These are phyloP conservation scores for Tarsius wallacei DNA, from an alignment of 2,797 vertebrate species.

Conservation along the genomic window DNA sequence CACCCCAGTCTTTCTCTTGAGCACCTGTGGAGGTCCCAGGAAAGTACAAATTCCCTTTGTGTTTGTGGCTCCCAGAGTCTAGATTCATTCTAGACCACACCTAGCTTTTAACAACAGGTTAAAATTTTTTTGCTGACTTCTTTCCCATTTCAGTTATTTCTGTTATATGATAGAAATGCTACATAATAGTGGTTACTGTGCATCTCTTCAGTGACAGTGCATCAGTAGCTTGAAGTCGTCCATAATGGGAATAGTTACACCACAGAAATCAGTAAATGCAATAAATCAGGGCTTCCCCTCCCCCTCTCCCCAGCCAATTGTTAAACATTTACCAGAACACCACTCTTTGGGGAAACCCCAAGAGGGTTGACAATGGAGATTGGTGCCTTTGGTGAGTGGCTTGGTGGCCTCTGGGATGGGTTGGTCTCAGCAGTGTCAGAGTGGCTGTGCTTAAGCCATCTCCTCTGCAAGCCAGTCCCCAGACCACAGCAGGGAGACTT, in stretches of 20 bases:
- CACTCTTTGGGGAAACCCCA: not conserved
- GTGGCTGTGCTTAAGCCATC: not conserved
- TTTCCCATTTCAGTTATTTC: not conserved
- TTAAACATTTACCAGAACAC: not conserved
- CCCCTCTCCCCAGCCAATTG: not conserved
- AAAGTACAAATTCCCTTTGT: not conserved
- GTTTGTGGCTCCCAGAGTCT: not conserved
- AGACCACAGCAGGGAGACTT: not conserved
- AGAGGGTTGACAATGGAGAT: not conserved
- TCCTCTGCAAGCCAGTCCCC: not conserved
- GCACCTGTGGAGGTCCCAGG: not conserved
- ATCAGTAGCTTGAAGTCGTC: not conserved
- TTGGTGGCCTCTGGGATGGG: not conserved
- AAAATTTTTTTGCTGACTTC: not conserved
- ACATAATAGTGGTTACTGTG: not conserved
- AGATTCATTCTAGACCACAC: not conserved
- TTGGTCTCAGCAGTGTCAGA: not conserved
- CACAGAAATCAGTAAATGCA: not conserved
- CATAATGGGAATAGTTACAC: not conserved
- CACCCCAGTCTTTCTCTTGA: not conserved
- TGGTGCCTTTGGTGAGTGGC: conserved; percentile 35
- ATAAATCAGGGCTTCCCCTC: not conserved
- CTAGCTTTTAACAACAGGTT: not conserved
- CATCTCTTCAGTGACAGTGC: not conserved
- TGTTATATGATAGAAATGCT: not conserved